Evolutionary conservation across 2,113 vertebrate genomes (phyloP).

Genomic region (Phalacrocorax brasilianus): DNA sequence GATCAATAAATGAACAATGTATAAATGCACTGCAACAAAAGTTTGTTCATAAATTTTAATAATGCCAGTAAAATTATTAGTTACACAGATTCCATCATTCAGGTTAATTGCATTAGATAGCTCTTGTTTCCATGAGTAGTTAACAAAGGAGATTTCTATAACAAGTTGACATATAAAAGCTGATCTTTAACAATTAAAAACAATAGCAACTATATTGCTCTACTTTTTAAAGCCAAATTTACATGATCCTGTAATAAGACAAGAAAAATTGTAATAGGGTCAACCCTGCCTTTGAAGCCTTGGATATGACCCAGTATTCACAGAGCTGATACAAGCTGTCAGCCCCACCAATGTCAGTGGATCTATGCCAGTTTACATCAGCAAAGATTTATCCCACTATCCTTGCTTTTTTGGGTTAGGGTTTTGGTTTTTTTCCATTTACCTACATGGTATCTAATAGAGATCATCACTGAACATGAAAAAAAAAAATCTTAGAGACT

Average conservation of each 20-base stretch:
- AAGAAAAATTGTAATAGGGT: neutral
- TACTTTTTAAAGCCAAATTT: neutral
- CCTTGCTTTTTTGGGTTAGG: neutral
- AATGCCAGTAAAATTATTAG: neutral
- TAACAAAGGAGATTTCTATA: neutral
- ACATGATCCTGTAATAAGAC: neutral
- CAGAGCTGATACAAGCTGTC: neutral
- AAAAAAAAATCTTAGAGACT: too few relatives aligned
- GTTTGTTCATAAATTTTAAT: neutral
- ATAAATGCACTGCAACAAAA: neutral
- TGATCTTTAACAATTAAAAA: neutral
- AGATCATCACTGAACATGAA: accelerated
- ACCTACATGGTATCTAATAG: neutral
- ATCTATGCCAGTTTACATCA: neutral
- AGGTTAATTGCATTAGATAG: neutral
- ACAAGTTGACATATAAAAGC: neutral
- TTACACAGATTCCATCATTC: neutral
- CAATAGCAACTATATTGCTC: neutral
- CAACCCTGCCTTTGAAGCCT: neutral
- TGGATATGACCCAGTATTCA: neutral
- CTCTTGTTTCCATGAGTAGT: neutral
- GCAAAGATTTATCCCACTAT: neutral
- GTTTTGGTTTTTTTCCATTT: neutral
- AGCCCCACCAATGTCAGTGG: neutral
- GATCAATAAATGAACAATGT: neutral